These are phyloP conservation scores for Podarcis siculus DNA, from an alignment of 2,797 vertebrate species.

Conservation along the genomic window DNA sequence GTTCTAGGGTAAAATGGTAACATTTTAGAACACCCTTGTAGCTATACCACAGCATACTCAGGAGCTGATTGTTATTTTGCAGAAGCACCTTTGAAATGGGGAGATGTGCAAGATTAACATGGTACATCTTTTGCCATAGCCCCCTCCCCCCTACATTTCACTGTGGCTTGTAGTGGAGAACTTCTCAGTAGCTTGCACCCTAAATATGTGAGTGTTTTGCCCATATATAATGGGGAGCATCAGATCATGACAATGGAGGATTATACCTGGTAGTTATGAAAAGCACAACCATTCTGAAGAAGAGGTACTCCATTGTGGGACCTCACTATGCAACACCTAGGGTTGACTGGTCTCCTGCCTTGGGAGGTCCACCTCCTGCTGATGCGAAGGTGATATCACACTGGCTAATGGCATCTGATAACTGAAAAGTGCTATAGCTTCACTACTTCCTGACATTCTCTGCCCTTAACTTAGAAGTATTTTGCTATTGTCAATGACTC, in stretches of 20 bases:
- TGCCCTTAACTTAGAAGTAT: neutral
- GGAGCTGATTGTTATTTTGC: neutral
- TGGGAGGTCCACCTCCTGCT: neutral
- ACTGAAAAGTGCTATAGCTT: neutral
- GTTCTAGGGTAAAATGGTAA: neutral
- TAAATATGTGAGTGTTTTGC: neutral
- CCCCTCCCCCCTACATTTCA: neutral
- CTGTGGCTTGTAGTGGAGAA: neutral
- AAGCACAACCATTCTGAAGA: neutral
- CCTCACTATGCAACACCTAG: neutral
- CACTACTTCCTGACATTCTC: neutral
- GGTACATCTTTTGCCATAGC: neutral
- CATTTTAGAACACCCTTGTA: neutral
- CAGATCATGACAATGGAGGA: neutral
- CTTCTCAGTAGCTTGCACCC: neutral
- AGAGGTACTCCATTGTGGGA: neutral
- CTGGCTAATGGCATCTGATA: neutral
- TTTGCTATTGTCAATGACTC: neutral
- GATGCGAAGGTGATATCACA: neutral
- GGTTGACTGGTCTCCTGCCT: neutral
- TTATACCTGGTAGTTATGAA: neutral
- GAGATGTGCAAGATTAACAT: neutral
- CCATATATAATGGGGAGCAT: neutral
- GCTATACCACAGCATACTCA: neutral
- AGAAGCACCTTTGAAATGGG: neutral